Base-by-base conservation (phyloP, 2,888 invertebrate species). In the Pteria penguin region DNA sequence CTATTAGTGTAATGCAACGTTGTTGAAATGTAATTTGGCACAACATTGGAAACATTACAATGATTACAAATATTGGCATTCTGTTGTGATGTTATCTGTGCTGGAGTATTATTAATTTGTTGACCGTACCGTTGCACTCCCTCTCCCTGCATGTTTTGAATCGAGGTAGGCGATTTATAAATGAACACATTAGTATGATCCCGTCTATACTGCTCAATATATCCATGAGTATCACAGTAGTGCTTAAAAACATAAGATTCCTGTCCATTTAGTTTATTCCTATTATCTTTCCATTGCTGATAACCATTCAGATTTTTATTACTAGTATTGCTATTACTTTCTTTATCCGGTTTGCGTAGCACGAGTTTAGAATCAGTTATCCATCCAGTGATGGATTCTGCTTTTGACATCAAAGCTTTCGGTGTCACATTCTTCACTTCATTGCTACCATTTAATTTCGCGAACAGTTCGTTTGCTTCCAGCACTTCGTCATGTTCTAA, bases 131-230 rank as follows among this genome's bases (percentile, higher is more conserved):
- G 22, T 26, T 32, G 61, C 24, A 54, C 2, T 14, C 58, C 52
- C 24, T 58, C 57, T 18, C 63, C 65, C 33, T 67, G 65, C 57
- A 68, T 29, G 32, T 31, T 31, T n/a, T 68, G 57, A 24, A 68
- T 57, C 45, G 33, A 33, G 27, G 62, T 45, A 14, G 67, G 72
- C 18, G 76, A 65, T 18, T 54, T 68, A 22, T 67, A 61, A 31
- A 57, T 65, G 29, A 36, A 36, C 36, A 57, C 63, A 65, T 69
- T 60, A 24, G 76, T 76, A 77, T 86, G 84, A 55, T 87, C 82
- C 63, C 78, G 76, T 54, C 86, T 73, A 69, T 87, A 86, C 60
- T 86, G 87, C 78, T 86, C 84, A n/a, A 86, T 86, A 72, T 86
- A 86, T 45, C 78, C 79, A 45, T 78, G 76, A 26, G 66, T 67